Conservation (phyloP, 2,797 vertebrate species). For the Poliocrania exsul region DNA sequence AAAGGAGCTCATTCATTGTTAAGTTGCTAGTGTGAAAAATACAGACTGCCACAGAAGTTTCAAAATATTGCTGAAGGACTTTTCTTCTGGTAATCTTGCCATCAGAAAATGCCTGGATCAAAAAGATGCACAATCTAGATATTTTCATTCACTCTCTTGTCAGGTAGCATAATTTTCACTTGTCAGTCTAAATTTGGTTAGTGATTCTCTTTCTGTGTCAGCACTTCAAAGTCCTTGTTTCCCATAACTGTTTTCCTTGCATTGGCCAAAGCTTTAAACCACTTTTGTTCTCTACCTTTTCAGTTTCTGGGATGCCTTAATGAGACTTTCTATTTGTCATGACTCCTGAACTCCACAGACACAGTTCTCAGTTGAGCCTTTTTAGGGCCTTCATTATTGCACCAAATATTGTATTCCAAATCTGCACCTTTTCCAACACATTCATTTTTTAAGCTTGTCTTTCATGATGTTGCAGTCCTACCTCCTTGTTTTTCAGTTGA, state of each 20-base stretch:
- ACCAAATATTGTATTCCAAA: background rate
- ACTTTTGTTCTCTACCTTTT: background rate
- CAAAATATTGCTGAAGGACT: background rate
- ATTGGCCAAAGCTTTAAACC: background rate
- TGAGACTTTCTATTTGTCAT: background rate
- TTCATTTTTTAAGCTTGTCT: background rate
- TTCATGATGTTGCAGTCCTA: background rate
- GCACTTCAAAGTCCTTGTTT: background rate
- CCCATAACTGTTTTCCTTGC: background rate
- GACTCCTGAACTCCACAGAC: no score
- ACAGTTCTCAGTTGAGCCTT: no score
- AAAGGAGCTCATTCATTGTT: background rate
- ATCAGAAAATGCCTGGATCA: background rate
- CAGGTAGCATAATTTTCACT: background rate
- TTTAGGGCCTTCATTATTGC: background rate
- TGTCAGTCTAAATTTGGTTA: background rate
- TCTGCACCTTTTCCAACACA: background rate
- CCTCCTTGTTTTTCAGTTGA: background rate
- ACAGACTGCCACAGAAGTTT: background rate
- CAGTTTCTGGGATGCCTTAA: background rate
- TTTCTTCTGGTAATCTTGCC: background rate
- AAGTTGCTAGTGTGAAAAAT: background rate
- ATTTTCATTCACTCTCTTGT: background rate
- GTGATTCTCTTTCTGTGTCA: background rate
- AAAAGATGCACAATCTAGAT: background rate